Percentiles rank a stretch among this genome's conserved stretches.
These are phyloP conservation scores for Synaphobranchus kaupii DNA, from an alignment of 2,797 vertebrate species.

Conservation along the genomic window DNA sequence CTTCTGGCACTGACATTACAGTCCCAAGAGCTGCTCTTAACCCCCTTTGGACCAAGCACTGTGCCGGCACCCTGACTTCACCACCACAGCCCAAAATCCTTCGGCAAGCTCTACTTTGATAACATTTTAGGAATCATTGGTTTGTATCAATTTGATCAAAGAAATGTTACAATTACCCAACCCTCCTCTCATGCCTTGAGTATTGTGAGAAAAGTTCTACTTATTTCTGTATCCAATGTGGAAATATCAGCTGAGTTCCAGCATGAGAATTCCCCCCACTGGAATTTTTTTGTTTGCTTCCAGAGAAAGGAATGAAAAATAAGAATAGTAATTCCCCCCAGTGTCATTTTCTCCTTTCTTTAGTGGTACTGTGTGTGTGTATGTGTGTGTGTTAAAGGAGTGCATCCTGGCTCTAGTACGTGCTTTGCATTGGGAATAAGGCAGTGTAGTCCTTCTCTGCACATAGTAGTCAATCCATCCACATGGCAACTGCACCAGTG, in stretches of 20 bases:
- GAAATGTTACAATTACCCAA: background rate
- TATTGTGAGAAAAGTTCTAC: background rate
- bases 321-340: background rate
- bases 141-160: background rate
- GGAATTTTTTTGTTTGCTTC: background rate
- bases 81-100: background rate
- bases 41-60: background rate
- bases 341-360: background rate
- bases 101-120: background rate
- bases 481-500: background rate
- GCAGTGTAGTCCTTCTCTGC: background rate
- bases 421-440: background rate
- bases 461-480: background rate
- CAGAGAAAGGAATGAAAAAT: background rate
- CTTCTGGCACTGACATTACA: background rate
- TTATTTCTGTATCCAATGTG: background rate
- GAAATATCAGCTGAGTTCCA: background rate
- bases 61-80: background rate
- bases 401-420: background rate
- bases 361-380: background rate
- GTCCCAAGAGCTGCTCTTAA: background rate
- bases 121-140: background rate
- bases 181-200: background rate
- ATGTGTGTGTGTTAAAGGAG: background rate
- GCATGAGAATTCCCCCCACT: background rate